Evolutionary conservation across 2,888 invertebrate species (phyloP).

Genomic region (Cataglyphis livida): DNA sequence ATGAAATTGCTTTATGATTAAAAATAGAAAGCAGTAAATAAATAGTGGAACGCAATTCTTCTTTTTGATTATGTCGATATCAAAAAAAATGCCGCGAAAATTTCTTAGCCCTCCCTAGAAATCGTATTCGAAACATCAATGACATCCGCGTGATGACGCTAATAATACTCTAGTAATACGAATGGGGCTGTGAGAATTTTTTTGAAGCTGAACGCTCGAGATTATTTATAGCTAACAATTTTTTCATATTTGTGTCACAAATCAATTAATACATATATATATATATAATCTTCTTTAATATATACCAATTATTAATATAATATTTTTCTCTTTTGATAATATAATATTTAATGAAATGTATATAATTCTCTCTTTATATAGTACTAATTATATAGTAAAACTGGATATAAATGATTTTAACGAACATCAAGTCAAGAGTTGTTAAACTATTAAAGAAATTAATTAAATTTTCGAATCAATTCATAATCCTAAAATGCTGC

Average conservation of each 20-base stretch:
- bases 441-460: background rate
- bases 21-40: background rate
- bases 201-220: background rate
- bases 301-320: background rate
- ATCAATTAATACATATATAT: background rate
- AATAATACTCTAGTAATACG: conserved; percentile 12
- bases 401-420: background rate
- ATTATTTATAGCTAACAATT: conserved; percentile 23
- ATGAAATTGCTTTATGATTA: background rate
- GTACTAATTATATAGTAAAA: background rate
- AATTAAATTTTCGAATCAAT: conserved; percentile 8
- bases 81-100: conserved; percentile 3
- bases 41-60: background rate
- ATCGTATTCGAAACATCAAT: conserved; percentile 39
- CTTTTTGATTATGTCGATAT: background rate
- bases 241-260: conserved; percentile 1
- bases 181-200: background rate
- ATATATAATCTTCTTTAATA: background rate
- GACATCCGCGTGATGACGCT: background rate
- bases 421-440: background rate
- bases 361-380: background rate
- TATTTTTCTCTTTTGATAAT: background rate
- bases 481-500: background rate
- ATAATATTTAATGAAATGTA: background rate
- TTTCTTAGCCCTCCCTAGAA: conserved; percentile 6